Evolutionary conservation across 1,140 invertebrate genomes (phyloP).

Genomic region (Papilio polyxenes): DNA sequence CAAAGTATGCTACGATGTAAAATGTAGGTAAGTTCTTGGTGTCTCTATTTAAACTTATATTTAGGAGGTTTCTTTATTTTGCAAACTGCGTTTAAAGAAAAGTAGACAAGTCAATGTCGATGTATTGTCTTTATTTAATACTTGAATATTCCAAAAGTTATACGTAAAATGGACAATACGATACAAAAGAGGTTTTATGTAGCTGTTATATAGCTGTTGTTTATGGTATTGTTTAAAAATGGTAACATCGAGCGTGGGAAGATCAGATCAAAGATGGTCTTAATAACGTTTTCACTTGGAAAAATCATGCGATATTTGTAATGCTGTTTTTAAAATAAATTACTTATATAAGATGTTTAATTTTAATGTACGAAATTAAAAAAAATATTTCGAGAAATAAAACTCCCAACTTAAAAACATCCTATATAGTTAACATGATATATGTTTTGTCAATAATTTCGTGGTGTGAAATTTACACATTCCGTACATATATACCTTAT

Average conservation of each 20-base stretch:
- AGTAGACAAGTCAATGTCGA: background rate
- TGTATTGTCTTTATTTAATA: background rate
- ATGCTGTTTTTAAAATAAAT: background rate
- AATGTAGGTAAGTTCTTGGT: background rate
- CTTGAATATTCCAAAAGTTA: background rate
- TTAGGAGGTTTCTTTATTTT: background rate
- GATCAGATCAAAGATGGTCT: background rate
- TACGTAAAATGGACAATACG: background rate
- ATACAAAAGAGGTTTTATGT: background rate
- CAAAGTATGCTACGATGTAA: background rate
- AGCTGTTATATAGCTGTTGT: background rate
- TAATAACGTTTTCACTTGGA: background rate
- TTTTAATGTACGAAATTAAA: background rate
- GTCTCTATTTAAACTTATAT: no score
- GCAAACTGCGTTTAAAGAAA: background rate
- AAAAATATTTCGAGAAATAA: background rate
- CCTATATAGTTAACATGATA: background rate
- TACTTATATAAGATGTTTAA: background rate
- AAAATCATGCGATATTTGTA: background rate
- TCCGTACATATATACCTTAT: no score
- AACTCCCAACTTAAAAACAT: background rate
- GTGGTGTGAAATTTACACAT: no score
- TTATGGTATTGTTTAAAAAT: conserved; percentile 1
- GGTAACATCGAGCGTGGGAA: conserved; percentile 1
- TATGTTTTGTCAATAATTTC: no score